Evolutionary conservation across 1,140 invertebrate genomes (phyloP), one percentile per base, ranked within the genome.

Genomic region (Pogonus chalceus): DNA sequence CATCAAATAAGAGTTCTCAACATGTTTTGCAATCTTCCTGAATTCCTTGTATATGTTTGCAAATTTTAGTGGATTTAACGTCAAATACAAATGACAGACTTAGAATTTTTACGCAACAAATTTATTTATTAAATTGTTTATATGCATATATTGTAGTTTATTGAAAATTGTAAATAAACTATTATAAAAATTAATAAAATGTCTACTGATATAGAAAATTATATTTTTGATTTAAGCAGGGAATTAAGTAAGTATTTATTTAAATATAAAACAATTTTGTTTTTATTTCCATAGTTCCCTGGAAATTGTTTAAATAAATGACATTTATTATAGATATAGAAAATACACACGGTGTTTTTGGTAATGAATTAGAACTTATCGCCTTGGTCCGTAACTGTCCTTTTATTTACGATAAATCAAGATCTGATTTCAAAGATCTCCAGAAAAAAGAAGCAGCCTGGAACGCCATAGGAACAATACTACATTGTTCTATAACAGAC

Each of bases 361-460:
- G 58, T 23, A 59, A 59, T 47, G 58, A 59, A 53, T 24, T 59
- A 51, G 58, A 59, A 57, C 35, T 59, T n/a, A 59, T 59, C 12
- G 58, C 58, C 7, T 53, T 59, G 35, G 53, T 59, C 12, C 20
- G 56, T n/a, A 59, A 59, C 22, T 59, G 58, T 51, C 55, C 51
- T 14, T 54, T 59, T 53, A 35, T 59, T 12, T 59, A 59, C 39
- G 56, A 59, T 47, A 57, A 55, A 49, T 50, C 14, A 12, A 23
- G 57, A 18, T 21, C 51, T 16, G 58, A 59, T 55, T 59, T 55
- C 31, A 57, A 59, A 24, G 55, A 59, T 49, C 39, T 54, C 20
- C 43, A 52, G 23, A 59, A 59, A 49, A 56, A 56, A 23, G 53
- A 59, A 23, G 49, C 52, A 24, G 56, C 58, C 9, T 59, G 58